Conservation (phyloP, 2,797 vertebrate genomes). For the Acridotheres tristis region DNA sequence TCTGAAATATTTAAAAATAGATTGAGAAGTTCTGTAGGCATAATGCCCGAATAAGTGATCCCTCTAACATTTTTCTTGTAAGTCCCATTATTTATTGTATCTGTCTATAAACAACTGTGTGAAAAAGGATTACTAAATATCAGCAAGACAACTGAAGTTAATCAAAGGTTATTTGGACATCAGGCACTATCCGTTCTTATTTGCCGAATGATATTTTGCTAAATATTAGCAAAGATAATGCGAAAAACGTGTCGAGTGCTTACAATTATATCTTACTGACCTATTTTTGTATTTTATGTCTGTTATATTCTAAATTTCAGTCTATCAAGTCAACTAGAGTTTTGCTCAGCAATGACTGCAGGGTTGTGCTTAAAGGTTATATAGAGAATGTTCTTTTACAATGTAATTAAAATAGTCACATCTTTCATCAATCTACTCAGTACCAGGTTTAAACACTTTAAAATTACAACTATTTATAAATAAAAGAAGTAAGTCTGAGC, state of each 20-base stretch:
- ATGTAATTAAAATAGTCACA: not conserved
- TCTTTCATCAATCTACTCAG: not conserved
- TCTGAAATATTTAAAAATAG: constrained; percentile 18
- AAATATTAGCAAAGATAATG: not conserved
- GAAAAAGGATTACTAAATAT: not conserved
- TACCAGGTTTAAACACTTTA: not conserved
- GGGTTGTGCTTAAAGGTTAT: not conserved
- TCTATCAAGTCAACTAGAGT: constrained; percentile 2
- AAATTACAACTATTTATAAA: not conserved
- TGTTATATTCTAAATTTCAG: not conserved
- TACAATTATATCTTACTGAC: constrained; percentile 26
- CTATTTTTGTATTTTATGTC: constrained; percentile 29
- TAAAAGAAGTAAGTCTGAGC: not conserved
- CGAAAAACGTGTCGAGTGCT: not conserved
- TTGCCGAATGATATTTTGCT: not conserved
- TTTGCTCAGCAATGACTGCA: not conserved
- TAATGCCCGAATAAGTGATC: not conserved
- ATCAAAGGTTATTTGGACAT: not conserved
- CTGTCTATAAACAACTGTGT: not conserved
- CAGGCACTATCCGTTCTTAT: not conserved
- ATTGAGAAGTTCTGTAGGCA: not conserved
- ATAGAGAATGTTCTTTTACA: not conserved
- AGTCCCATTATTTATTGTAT: not conserved
- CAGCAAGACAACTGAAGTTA: not conserved
- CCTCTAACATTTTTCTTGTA: not conserved